Base-by-base conservation (phyloP, 2,797 vertebrate species). In the Notolabrus celidotus region DNA sequence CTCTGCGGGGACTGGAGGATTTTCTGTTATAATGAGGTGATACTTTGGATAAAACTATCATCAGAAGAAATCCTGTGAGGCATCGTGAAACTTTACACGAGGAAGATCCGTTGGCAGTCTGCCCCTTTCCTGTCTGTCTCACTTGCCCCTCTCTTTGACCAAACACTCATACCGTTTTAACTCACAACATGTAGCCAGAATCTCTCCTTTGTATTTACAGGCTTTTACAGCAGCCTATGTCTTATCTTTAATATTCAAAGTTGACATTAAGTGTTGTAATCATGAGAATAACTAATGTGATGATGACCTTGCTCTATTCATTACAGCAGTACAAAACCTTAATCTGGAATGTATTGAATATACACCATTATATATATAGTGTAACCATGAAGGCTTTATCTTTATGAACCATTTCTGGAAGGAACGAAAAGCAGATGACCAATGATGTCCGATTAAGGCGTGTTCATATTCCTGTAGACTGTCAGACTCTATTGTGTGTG, bases 1-100 rank as follows among this genome's bases (percentile, higher is more conserved):
- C 42, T 68, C 53, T 36, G 52, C 61, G 65, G 61, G 64, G 73
- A 45, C 57, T 39, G 20, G 52, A 54, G 38, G 15, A 23, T 68
- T 70, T 64, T 80, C 51, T 45, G 22, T 75, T 82, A 75, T 77
- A 75, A 80, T 76, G 65, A 80, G 67, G 54, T 34, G 56, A 69
- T 62, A 63, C 71, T 70, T 77, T 58, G 23, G 4, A 39, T n/a
- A n/a, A n/a, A n/a, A n/a, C n/a, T n/a, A n/a, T 50, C 46, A 73
- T 77, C 38, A 63, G 23, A 52, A 31, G 16, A 69, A 78, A 69
- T 73, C 36, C 56, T 61, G 2, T 42, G 42, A 67, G 56, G 67
- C 54, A 50, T 9, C 4, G 6, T 25, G 20, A 70, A 63, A 60
- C 45, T 56, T 73, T 49, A 33, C 34, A 22, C 14, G 42, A 56